Evolutionary conservation across 2,113 vertebrate species (phyloP).

Genomic region (Toxotes jaculatrix): DNA sequence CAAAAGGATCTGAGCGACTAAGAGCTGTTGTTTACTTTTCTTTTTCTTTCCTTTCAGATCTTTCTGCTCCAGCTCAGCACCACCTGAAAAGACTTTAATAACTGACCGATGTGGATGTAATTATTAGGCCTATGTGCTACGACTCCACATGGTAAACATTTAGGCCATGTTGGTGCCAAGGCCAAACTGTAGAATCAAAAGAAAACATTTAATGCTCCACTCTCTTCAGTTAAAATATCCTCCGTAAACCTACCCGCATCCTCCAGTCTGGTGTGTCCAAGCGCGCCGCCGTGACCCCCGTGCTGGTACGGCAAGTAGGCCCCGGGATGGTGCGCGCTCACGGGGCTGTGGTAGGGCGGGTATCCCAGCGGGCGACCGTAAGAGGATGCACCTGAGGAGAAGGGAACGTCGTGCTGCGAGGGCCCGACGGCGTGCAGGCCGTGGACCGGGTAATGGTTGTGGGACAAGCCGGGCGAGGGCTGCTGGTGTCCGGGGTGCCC

Average conservation of each 20-base stretch:
- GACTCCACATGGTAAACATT: neutral
- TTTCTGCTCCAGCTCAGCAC: neutral
- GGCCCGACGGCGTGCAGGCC: conserved; percentile 81
- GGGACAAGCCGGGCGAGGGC: conserved; percentile 79
- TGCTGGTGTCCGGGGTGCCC: conserved; percentile 79
- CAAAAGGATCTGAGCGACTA: neutral
- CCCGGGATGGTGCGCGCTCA: conserved; percentile 80
- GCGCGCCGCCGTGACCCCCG: conserved; percentile 76
- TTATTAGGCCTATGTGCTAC: neutral
- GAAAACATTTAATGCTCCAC: too few relatives aligned
- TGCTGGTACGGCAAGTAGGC: conserved; percentile 87
- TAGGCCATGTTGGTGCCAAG: neutral
- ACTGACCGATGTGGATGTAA: neutral
- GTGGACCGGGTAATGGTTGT: conserved; percentile 85
- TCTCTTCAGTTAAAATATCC: neutral
- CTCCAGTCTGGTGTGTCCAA: conserved; percentile 82
- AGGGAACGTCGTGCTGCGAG: conserved; percentile 82
- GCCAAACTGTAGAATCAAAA: too few relatives aligned
- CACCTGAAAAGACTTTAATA: neutral
- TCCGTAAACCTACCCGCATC: conserved; percentile 77
- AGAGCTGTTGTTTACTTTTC: neutral
- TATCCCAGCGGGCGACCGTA: conserved; percentile 86
- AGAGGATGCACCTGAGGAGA: conserved; percentile 75
- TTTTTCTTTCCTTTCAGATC: neutral
- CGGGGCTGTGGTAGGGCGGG: conserved; percentile 82